A percentile compares a stretch with the other conserved stretches of the same genome.
Conservation (phyloP, 1,140 invertebrate species). For the Zaprionus nigranus region DNA sequence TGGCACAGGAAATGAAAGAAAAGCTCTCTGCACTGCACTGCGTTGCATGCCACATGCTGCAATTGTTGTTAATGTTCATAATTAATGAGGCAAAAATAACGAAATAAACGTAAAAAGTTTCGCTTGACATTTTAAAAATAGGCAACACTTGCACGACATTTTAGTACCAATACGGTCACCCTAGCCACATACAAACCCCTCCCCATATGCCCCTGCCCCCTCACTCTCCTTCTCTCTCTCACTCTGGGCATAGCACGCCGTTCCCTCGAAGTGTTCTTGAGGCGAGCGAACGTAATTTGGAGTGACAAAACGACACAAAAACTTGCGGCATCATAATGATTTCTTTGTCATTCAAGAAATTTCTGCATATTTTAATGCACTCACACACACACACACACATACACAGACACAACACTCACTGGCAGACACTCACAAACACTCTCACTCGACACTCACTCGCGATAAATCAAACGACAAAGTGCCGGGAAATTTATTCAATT, state of each 20-base stretch:
- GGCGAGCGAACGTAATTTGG: constrained; percentile 62
- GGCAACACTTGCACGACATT: constrained; percentile 32
- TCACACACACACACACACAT: constrained; percentile 9
- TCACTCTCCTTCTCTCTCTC: too few species aligned
- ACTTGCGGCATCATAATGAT: constrained; percentile 71
- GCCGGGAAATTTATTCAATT: constrained; percentile 80
- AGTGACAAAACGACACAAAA: constrained; percentile 78
- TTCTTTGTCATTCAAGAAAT: constrained; percentile 63
- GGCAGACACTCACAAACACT: constrained; percentile 12
- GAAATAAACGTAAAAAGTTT: not conserved
- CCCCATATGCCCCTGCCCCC: not conserved
- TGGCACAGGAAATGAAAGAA: constrained; percentile 38
- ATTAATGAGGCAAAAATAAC: constrained; percentile 67
- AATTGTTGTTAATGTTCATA: constrained; percentile 69
- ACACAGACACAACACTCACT: constrained; percentile 11
- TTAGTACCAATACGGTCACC: constrained; percentile 65
- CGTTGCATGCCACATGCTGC: constrained; percentile 39
- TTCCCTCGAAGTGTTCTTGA: constrained; percentile 46
- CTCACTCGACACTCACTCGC: constrained; percentile 6
- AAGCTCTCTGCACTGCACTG: not conserved
- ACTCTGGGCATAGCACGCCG: constrained; percentile 3
- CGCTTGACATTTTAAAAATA: constrained; percentile 6
- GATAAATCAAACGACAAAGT: constrained; percentile 77
- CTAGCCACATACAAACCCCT: constrained; percentile 3
- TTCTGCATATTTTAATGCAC: constrained; percentile 76